Percentiles rank a stretch among this genome's conserved stretches.
phyloP scores from a whole-genome alignment of 2,888 invertebrate genomes.

The Auanema freiburgensis region DNA sequence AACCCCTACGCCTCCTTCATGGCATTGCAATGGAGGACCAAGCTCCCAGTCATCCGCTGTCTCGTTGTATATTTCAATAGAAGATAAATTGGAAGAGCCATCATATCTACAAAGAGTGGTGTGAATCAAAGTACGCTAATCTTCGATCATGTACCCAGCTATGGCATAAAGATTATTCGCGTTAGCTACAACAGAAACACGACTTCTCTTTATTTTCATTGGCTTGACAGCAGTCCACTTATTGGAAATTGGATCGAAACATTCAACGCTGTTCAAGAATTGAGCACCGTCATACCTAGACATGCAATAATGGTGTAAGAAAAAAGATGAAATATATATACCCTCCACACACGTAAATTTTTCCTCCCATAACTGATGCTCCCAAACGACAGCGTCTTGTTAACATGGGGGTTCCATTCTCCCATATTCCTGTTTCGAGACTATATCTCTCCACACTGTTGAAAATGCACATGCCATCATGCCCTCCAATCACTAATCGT shows the following conservation, averaged over 20 bases:
- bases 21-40: constrained; percentile 71
- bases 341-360: constrained; percentile 80
- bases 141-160: constrained; percentile 48
- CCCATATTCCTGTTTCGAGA: constrained; percentile 72
- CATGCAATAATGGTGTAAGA: neutral
- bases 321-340: constrained; percentile 11
- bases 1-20: constrained; percentile 87
- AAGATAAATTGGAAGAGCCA: constrained; percentile 79
- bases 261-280: constrained; percentile 80
- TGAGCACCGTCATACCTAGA: constrained; percentile 80
- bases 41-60: constrained; percentile 66
- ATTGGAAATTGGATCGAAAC: constrained; percentile 54
- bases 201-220: constrained; percentile 76
- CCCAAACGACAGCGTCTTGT: constrained; percentile 81
- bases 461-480: constrained; percentile 79
- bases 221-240: constrained; percentile 78
- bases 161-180: constrained; percentile 52
- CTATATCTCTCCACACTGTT: constrained; percentile 77
- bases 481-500: constrained; percentile 76
- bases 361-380: constrained; percentile 79
- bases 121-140: neutral
- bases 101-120: constrained; percentile 43
- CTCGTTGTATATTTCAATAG: constrained; percentile 81
- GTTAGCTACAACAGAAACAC: constrained; percentile 52
- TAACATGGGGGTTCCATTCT: constrained; percentile 75